Conservation (phyloP, 2,113 vertebrate genomes). For the Crotalus viridis region DNA sequence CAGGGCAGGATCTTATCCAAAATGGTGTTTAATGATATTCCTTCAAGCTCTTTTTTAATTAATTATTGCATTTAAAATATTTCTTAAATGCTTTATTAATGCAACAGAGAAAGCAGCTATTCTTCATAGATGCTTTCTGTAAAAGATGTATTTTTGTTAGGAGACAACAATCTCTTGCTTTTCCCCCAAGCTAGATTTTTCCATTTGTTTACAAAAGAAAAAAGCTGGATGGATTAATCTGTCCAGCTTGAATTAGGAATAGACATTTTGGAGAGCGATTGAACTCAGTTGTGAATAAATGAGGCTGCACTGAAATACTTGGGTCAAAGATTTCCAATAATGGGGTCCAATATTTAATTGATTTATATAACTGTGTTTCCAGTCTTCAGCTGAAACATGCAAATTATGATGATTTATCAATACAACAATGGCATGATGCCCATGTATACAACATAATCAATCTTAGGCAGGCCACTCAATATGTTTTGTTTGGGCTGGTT, state of each 20-base stretch:
- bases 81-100: background rate
- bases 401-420: background rate
- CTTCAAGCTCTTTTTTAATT: background rate
- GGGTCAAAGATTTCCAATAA: background rate
- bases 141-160: background rate
- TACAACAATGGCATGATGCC: accelerated
- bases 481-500: background rate
- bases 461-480: background rate
- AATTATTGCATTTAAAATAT: background rate
- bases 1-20: background rate
- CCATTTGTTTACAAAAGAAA: background rate
- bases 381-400: background rate
- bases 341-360: background rate
- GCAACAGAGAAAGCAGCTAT: background rate
- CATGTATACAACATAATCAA: background rate
- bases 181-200: background rate
- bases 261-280: background rate
- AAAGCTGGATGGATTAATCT: background rate
- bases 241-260: background rate
- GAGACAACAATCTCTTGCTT: background rate
- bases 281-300: background rate
- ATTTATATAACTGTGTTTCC: background rate
- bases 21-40: background rate
- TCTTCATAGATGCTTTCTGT: background rate
- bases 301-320: background rate